Evolutionary conservation across 2,797 vertebrate species (phyloP).

Genomic region (Crenuchus spilurus): DNA sequence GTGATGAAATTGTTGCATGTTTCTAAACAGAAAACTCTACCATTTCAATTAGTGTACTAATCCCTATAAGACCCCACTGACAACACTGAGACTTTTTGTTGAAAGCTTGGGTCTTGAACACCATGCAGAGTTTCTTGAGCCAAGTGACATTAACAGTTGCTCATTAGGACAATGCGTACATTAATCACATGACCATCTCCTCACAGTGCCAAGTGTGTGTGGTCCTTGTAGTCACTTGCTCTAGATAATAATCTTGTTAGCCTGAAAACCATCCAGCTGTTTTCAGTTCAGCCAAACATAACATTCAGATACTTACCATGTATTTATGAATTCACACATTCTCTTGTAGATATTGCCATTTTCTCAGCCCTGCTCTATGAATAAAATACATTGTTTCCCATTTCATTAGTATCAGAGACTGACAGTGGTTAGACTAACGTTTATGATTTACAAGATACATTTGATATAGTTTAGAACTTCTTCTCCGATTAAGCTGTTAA

Average conservation of each 20-base stretch:
- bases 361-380: not conserved
- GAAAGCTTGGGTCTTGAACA: conserved; percentile 23
- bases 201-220: conserved; percentile 46
- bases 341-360: not conserved
- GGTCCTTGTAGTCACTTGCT: conserved; percentile 44
- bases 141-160: conserved; percentile 60
- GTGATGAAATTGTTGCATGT: conserved; percentile 60
- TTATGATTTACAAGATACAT: no score
- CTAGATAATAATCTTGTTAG: conserved; percentile 51
- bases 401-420: not conserved
- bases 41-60: conserved; percentile 65
- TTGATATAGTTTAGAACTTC: not conserved
- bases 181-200: conserved; percentile 43
- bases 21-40: conserved; percentile 50
- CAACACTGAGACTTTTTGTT: conserved; percentile 58
- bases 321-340: conserved; percentile 1
- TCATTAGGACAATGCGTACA: conserved; percentile 51
- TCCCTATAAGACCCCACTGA: conserved; percentile 54
- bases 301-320: conserved; percentile 24
- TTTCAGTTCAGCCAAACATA: conserved; percentile 30
- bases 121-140: conserved; percentile 35
- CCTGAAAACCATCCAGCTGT: conserved; percentile 48
- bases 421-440: not conserved
- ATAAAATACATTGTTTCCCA: not conserved
- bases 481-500: not conserved